A percentile compares a stretch with the other conserved stretches of the same genome.
Evolutionary conservation across 1,140 invertebrate species (phyloP).

Genomic region (Drosophila takahashii): DNA sequence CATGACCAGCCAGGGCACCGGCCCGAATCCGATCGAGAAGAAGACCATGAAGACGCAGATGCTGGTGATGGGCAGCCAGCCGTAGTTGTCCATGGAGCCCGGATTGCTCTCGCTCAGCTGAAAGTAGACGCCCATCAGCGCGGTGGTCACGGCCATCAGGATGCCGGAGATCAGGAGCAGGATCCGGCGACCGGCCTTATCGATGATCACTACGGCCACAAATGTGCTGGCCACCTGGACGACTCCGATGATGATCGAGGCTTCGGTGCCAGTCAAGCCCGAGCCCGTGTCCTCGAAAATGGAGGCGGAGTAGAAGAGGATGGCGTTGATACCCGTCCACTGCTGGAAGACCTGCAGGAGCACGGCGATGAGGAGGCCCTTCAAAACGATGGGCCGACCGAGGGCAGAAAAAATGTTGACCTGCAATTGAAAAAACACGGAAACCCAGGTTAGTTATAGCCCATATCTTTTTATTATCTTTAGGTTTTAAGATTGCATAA

Average conservation of each 20-base stretch:
- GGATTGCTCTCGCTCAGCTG: constrained; percentile 85
- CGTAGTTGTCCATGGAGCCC: constrained; percentile 74
- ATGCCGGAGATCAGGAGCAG: constrained; percentile 89
- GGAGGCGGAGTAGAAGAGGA: constrained; percentile 70
- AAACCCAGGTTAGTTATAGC: background rate
- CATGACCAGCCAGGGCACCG: constrained; percentile 92
- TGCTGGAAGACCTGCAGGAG: constrained; percentile 68
- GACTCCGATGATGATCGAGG: constrained; percentile 90
- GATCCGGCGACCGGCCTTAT: constrained; percentile 88
- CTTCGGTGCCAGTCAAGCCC: constrained; percentile 86
- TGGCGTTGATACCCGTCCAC: constrained; percentile 75
- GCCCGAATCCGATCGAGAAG: constrained; percentile 92
- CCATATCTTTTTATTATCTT: background rate
- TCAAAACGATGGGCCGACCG: constrained; percentile 54
- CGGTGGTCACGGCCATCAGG: constrained; percentile 88
- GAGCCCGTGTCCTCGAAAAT: constrained; percentile 66
- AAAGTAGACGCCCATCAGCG: constrained; percentile 88
- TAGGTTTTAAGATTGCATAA: background rate
- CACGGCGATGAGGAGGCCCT: constrained; percentile 61
- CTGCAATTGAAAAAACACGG: constrained; percentile 5
- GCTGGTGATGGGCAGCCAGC: constrained; percentile 90
- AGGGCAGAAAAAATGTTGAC: constrained; percentile 32
- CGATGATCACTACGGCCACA: constrained; percentile 88
- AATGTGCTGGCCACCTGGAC: constrained; percentile 90
- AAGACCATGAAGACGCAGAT: constrained; percentile 91